These are phyloP conservation scores for Misgurnus mizolepis DNA, from an alignment of 2,113 vertebrate species.

Conservation along the genomic window DNA sequence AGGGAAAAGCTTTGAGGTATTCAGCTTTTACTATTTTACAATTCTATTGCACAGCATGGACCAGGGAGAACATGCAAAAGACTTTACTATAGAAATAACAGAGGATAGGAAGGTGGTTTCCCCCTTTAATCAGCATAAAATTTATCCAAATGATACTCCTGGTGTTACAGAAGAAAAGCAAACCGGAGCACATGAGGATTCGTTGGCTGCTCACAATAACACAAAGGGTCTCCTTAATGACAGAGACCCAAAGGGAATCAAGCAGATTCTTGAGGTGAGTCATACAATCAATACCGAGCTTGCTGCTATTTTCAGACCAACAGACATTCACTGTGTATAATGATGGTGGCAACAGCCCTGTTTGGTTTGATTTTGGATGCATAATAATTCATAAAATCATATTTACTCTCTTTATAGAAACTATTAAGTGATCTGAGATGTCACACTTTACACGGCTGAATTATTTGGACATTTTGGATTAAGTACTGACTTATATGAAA, in stretches of 20 bases:
- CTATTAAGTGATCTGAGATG: too few species aligned
- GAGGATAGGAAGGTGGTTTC: constrained; percentile 29
- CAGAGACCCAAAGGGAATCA: constrained; percentile 65
- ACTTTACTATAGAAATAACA: constrained; percentile 50
- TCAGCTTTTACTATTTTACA: background rate
- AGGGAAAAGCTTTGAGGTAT: background rate
- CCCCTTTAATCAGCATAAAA: background rate
- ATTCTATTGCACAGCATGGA: constrained; percentile 38
- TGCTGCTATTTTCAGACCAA: background rate
- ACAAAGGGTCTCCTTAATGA: constrained; percentile 43
- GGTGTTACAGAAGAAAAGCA: constrained; percentile 23
- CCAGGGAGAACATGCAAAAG: constrained; percentile 9
- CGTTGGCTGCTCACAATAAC: constrained; percentile 18
- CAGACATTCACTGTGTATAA: background rate
- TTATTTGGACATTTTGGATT: too few species aligned
- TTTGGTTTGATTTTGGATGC: background rate
- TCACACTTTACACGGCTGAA: too few species aligned
- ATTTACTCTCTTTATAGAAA: too few species aligned
- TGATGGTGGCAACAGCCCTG: background rate
- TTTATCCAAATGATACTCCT: constrained; percentile 1
- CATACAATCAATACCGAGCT: background rate
- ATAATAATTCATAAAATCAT: background rate
- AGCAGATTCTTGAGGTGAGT: constrained; percentile 65
- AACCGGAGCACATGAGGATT: constrained; percentile 37
- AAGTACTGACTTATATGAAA: too few species aligned